Evolutionary conservation across 2,888 invertebrate species (phyloP).

Genomic region (Melanostoma mellinum): DNA sequence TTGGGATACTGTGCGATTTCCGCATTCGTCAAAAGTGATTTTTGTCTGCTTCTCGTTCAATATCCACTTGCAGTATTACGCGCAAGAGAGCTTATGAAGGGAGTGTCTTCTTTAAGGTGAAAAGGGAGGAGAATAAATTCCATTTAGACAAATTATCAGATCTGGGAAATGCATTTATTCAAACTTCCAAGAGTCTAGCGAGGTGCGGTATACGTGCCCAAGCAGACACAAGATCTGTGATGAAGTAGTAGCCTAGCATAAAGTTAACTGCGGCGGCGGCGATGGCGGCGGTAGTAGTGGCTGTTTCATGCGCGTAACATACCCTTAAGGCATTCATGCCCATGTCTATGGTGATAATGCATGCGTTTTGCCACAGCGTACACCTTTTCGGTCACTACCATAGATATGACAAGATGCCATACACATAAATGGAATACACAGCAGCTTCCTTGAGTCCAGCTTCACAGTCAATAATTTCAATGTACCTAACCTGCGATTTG

Average conservation of each 20-base stretch:
- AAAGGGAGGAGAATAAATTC: slow-evolving; percentile 49
- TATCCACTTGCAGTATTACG: slow-evolving; percentile 7
- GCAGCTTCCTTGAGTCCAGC: slow-evolving; percentile 30
- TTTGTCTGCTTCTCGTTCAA: slow-evolving; percentile 56
- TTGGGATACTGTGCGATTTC: slow-evolving; percentile 51
- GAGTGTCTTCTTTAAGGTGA: slow-evolving; percentile 52
- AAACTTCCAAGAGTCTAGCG: slow-evolving; percentile 7
- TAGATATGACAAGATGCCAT: slow-evolving; percentile 35
- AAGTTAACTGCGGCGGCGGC: no score
- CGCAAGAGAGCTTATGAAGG: slow-evolving; percentile 41
- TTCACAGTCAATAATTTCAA: slow-evolving; percentile 3
- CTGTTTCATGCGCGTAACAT: slow-evolving; percentile 16
- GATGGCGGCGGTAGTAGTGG: neutral
- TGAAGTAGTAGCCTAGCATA: no score
- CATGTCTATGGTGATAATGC: slow-evolving; percentile 30
- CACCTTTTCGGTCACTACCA: slow-evolving; percentile 33
- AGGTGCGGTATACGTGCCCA: neutral
- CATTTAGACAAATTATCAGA: slow-evolving; percentile 61
- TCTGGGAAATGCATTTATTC: slow-evolving; percentile 49
- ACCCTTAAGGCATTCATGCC: slow-evolving; percentile 20
- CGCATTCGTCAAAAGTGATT: slow-evolving; percentile 68
- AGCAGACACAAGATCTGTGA: no score
- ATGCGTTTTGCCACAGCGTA: slow-evolving; percentile 29
- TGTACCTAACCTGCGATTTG: neutral
- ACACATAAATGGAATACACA: slow-evolving; percentile 44